Conservation (phyloP, 2,888 invertebrate genomes). For the Thera britannica region DNA sequence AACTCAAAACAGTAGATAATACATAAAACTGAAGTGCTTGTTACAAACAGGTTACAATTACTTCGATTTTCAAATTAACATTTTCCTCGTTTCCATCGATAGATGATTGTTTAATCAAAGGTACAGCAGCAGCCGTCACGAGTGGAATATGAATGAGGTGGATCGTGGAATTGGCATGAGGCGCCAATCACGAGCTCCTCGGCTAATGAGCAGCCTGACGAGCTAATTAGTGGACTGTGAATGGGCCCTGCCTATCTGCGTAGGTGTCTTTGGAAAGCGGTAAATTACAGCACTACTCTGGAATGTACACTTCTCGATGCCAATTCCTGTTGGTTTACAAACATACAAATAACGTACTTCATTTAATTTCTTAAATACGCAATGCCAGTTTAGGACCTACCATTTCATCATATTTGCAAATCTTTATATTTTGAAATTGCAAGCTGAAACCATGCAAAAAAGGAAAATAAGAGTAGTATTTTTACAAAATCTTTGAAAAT, state of each 20-base stretch:
- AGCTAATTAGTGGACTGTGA: constrained; percentile 16
- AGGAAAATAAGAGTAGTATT: no score
- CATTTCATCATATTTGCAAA: no score
- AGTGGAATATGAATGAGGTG: constrained; percentile 11
- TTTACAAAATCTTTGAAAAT: no score
- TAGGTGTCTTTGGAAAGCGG: constrained; percentile 9
- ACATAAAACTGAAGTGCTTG: not conserved
- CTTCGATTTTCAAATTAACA: not conserved
- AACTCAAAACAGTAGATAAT: no score
- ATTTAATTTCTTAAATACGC: not conserved
- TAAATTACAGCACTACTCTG: not conserved
- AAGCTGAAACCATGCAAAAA: no score
- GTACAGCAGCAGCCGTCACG: constrained; percentile 7
- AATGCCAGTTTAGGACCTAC: no score
- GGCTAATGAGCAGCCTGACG: constrained; percentile 11
- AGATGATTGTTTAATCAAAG: not conserved
- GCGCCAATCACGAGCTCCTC: constrained; percentile 22
- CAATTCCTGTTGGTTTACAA: not conserved
- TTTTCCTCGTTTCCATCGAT: not conserved
- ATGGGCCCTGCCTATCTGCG: constrained; percentile 3
- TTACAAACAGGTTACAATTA: not conserved
- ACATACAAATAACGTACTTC: not conserved
- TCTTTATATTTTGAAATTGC: no score
- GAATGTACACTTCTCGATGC: not conserved
- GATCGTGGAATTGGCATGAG: constrained; percentile 5